These are phyloP conservation scores for Falco concolor DNA, from an alignment of 2,797 vertebrate species.

Conservation along the genomic window DNA sequence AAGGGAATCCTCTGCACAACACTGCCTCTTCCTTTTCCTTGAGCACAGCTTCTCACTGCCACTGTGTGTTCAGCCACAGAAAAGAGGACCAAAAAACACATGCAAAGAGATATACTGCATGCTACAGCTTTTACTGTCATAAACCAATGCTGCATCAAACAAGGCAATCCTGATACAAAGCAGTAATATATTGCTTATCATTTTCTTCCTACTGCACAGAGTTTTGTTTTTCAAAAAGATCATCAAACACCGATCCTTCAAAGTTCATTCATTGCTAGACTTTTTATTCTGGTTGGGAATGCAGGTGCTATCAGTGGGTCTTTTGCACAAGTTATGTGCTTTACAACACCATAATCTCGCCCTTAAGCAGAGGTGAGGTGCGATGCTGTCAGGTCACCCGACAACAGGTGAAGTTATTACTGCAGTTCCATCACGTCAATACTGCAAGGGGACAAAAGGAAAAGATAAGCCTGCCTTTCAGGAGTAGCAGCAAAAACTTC, in stretches of 20 bases:
- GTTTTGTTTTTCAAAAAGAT: background rate
- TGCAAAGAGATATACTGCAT: background rate
- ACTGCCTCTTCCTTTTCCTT: background rate
- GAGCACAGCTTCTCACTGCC: background rate
- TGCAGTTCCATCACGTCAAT: background rate
- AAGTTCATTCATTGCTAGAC: background rate
- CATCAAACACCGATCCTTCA: background rate
- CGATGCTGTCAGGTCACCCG: background rate
- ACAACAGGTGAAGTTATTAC: background rate
- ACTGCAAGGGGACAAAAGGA: background rate
- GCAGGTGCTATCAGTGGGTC: background rate
- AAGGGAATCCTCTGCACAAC: background rate
- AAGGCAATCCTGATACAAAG: background rate
- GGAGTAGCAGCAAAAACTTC: background rate
- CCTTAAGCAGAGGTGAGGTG: background rate
- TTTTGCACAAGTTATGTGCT: background rate
- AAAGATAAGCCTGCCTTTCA: background rate
- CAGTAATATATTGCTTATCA: background rate
- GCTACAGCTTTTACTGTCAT: background rate
- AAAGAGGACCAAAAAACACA: background rate
- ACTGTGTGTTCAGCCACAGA: background rate
- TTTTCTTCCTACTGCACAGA: background rate
- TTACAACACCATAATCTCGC: background rate
- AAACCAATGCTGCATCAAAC: background rate
- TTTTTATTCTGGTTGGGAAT: background rate